Conservation (phyloP, 2,888 invertebrate species). For the Xanthostigma xanthostigma region DNA sequence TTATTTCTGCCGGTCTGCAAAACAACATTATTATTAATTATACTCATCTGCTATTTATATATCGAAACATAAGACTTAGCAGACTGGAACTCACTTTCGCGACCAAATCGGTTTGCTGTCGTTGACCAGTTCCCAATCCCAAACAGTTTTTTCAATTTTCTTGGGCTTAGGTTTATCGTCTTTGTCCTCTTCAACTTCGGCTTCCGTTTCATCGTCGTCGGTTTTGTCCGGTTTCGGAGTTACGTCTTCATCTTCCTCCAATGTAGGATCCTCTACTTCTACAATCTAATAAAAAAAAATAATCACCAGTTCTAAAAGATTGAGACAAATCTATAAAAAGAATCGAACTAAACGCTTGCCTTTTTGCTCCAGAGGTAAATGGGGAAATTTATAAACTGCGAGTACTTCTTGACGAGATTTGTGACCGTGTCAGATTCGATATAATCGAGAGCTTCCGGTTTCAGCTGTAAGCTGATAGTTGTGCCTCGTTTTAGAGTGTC, state of each 20-base stretch:
- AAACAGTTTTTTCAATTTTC: constrained; percentile 83
- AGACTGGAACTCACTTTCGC: constrained; percentile 45
- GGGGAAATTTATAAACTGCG: constrained; percentile 99
- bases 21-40: constrained; percentile 16
- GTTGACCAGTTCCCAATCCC: constrained; percentile 96
- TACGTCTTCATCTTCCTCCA: constrained; percentile 29
- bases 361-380: constrained; percentile 76
- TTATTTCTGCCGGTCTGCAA: constrained; percentile 50
- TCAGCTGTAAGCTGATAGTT: constrained; percentile 63
- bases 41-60: not conserved
- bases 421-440: constrained; percentile 83
- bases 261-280: constrained; percentile 51
- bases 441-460: constrained; percentile 95
- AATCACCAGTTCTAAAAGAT: not conserved
- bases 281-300: constrained; percentile 35
- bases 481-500: constrained; percentile 69
- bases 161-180: constrained; percentile 69
- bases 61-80: not conserved
- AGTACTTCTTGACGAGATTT: constrained; percentile 89
- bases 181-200: constrained; percentile 52
- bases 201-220: constrained; percentile 37
- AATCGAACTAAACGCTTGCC: constrained; percentile 23
- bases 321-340: not conserved
- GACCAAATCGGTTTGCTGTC: constrained; percentile 99
- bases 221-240: constrained; percentile 18